These are phyloP conservation scores for Eretmocerus hayati DNA, from an alignment of 2,888 invertebrate genomes.

Conservation along the genomic window DNA sequence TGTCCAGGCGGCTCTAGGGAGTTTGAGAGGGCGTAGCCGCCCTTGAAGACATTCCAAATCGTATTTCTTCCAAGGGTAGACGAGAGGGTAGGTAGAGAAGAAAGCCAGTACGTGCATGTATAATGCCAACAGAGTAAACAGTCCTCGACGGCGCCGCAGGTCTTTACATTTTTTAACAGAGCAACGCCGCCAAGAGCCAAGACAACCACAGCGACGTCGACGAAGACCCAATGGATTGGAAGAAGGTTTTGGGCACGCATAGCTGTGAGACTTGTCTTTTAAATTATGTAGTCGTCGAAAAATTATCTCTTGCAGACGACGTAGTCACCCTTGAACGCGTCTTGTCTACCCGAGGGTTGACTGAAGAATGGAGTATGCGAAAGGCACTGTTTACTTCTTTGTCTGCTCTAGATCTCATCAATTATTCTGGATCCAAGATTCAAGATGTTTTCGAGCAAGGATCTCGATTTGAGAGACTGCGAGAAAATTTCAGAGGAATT, in stretches of 20 bases:
- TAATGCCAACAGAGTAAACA: conserved; percentile 1
- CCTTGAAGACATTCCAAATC: neutral
- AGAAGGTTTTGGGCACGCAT: neutral
- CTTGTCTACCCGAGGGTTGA: too few species aligned
- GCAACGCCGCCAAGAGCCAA: neutral
- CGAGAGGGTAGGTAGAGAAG: neutral
- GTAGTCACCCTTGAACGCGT: neutral
- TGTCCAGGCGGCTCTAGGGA: too few species aligned
- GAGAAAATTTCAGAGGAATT: too few species aligned
- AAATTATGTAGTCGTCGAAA: conserved; percentile 11
- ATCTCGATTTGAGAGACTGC: too few species aligned
- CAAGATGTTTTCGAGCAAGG: too few species aligned
- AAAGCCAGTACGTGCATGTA: neutral
- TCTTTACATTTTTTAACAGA: conserved; percentile 16
- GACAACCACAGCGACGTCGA: neutral
- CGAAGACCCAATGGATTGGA: neutral
- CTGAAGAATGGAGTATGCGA: too few species aligned
- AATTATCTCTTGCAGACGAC: conserved; percentile 13
- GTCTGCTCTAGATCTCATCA: too few species aligned
- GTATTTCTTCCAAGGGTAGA: conserved; percentile 1
- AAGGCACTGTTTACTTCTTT: too few species aligned
- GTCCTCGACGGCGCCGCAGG: conserved; percentile 10
- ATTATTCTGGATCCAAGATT: too few species aligned
- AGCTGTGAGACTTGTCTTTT: conserved; percentile 7
- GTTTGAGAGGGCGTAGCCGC: neutral